Evolutionary conservation across 2,797 vertebrate genomes (phyloP), one percentile per base, ranked within the genome.

Genomic region (Spheniscus humboldti): DNA sequence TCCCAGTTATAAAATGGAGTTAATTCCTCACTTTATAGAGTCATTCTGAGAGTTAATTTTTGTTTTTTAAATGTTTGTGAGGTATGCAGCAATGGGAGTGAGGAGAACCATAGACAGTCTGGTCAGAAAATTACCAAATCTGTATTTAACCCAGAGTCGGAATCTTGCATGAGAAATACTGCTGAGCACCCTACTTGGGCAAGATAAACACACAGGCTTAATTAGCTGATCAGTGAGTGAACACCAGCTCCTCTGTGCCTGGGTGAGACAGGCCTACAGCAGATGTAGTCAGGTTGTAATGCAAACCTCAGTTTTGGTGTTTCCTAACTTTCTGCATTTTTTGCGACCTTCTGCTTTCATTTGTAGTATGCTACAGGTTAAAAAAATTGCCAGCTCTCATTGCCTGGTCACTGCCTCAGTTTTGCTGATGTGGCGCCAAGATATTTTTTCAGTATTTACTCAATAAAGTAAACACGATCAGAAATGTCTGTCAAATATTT

Each of bases 401-500:
- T 81, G 33, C 75, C 48, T 77, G 13, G 13, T 76, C 41, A 53
- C 30, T 69, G 43, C 56, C 84, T 90, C 67, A 50, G 13, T n/a
- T 80, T 82, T 55, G 24, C 69, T 62, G 53, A 75, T 96, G 23
- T 73, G 31, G 28, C 10, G 4, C 52, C 89, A 84, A 95, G 77
- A n/a, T 55, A 10, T 72, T 86, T 92, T 92, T 82, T 81, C 80
- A 47, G 55, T 72, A 50, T 66, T 90, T 90, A 55, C n/a, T 71
- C 60, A 80, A 31, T 33, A 53, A 66, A 67, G 31, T 80, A 82
- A 94, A 80, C 33, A 69, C 2, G 1, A 45, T 17, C 68, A 79
- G 35, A 96, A 90, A 76, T 69, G 41, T 84, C 56, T 79, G 80
- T 25, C 45, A 89, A 93, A 88, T 86, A 94, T 86, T 97, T 92